Percentiles rank a stretch among this genome's conserved stretches.
phyloP scores from a whole-genome alignment of 2,888 invertebrate species.

The Drosophila austrosaltans region DNA sequence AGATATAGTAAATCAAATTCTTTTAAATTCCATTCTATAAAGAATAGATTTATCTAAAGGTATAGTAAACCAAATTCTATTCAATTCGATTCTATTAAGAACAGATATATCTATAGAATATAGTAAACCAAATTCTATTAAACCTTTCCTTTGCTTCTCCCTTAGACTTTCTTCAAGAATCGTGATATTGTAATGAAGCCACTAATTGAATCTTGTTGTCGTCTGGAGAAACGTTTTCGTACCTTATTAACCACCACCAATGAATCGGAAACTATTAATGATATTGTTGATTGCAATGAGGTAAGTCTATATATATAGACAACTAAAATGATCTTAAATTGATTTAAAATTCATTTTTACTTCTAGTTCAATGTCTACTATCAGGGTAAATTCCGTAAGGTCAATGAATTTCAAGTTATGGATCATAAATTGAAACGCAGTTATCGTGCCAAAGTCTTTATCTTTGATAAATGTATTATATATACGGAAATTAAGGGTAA shows the following conservation, averaged over 20 bases:
- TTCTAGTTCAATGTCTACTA: slow-evolving; percentile 82
- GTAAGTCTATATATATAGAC: slow-evolving; percentile 46
- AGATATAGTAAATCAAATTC: no score
- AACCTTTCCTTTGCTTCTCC: no score
- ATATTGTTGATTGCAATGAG: slow-evolving; percentile 82
- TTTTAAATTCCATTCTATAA: slow-evolving; percentile 31
- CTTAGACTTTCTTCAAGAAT: slow-evolving; percentile 81
- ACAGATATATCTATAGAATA: no score
- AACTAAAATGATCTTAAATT: neutral
- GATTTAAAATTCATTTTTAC: neutral
- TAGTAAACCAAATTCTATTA: neutral
- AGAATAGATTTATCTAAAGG: neutral
- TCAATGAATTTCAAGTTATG: slow-evolving; percentile 80
- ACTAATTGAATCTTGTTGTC: slow-evolving; percentile 82
- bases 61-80: no score
- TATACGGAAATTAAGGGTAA: slow-evolving; percentile 83
- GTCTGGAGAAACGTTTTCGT: slow-evolving; percentile 81
- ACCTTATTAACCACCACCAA: slow-evolving; percentile 81
- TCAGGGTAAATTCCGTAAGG: slow-evolving; percentile 83
- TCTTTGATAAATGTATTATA: slow-evolving; percentile 83
- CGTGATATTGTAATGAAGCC: slow-evolving; percentile 81
- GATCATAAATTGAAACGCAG: slow-evolving; percentile 79
- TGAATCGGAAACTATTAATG: slow-evolving; percentile 83
- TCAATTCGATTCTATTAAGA: no score
- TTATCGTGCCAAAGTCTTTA: slow-evolving; percentile 82